phyloP scores from a whole-genome alignment of 2,888 invertebrate genomes.

The Spicauda simplicius region DNA sequence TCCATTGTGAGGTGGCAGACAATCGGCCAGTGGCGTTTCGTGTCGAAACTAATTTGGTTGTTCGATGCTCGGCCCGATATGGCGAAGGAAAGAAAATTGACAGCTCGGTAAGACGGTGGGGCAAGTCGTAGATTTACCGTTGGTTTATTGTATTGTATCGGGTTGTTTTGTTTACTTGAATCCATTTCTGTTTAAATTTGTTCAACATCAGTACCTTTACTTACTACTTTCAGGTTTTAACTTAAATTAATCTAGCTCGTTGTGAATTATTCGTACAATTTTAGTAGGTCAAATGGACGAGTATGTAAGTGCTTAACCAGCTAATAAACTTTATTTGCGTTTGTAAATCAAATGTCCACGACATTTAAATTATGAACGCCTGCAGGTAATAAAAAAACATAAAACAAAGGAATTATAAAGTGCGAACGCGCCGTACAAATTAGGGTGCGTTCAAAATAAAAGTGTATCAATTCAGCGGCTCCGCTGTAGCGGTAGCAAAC shows the following conservation, averaged over 20 bases:
- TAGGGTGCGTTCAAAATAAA: slow-evolving; percentile 24
- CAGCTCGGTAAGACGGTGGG: slow-evolving; percentile 57
- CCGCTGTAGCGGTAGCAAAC: slow-evolving; percentile 48
- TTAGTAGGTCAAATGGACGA: not conserved
- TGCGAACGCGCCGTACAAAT: slow-evolving; percentile 11
- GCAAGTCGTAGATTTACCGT: slow-evolving; percentile 26
- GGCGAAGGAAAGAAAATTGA: slow-evolving; percentile 69
- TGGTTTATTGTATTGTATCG: slow-evolving; percentile 27
- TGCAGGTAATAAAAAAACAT: slow-evolving; percentile 17
- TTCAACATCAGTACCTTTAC: not conserved
- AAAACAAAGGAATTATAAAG: slow-evolving; percentile 25
- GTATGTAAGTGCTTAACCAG: too few relatives aligned
- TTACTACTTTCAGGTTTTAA: not conserved
- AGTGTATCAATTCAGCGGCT: slow-evolving; percentile 4
- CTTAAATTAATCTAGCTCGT: not conserved
- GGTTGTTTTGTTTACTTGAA: slow-evolving; percentile 24
- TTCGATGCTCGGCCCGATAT: slow-evolving; percentile 73
- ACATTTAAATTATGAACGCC: not conserved
- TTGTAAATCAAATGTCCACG: not conserved
- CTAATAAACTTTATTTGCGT: not conserved
- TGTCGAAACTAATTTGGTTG: slow-evolving; percentile 83
- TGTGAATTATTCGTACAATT: not conserved
- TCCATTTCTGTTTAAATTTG: not conserved
- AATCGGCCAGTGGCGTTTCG: slow-evolving; percentile 74
- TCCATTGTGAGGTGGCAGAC: slow-evolving; percentile 72